phyloP scores from a whole-genome alignment of 2,797 vertebrate species.

The Manis pentadactyla region DNA sequence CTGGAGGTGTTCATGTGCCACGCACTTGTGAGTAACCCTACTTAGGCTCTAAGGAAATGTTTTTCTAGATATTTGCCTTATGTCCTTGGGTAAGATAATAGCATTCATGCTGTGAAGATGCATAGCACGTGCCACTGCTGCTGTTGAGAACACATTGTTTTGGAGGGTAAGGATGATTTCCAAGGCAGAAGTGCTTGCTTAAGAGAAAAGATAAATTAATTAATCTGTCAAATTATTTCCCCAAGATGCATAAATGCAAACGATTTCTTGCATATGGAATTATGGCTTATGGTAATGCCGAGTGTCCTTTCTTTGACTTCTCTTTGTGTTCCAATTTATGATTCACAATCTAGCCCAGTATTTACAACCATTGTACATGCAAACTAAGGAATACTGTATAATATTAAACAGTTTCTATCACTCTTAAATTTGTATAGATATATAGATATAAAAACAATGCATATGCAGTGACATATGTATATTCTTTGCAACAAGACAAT shows the following conservation, averaged over 20 bases:
- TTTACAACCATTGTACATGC: not conserved
- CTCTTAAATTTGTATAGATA: not conserved
- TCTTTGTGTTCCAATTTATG: constrained; percentile 24
- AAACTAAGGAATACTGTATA: not conserved
- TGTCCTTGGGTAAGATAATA: not conserved
- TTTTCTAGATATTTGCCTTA: not conserved
- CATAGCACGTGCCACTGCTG: not conserved
- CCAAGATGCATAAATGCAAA: not conserved
- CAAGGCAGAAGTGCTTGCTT: constrained; percentile 30
- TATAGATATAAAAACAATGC: not conserved
- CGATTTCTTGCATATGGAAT: not conserved
- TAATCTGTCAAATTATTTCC: constrained; percentile 32
- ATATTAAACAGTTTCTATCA: not conserved
- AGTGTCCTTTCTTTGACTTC: not conserved
- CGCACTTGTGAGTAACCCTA: not conserved
- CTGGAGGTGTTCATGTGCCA: not conserved
- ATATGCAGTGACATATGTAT: fast-evolving
- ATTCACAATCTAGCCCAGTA: not conserved
- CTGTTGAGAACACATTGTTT: not conserved
- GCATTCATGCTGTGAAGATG: not conserved
- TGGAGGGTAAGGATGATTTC: not conserved
- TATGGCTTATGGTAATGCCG: not conserved
- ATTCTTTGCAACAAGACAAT: not conserved
- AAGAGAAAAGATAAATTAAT: constrained; percentile 55
- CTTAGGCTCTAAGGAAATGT: not conserved